These are phyloP conservation scores for Vombatus ursinus DNA, from an alignment of 2,113 vertebrate genomes.

Conservation along the genomic window DNA sequence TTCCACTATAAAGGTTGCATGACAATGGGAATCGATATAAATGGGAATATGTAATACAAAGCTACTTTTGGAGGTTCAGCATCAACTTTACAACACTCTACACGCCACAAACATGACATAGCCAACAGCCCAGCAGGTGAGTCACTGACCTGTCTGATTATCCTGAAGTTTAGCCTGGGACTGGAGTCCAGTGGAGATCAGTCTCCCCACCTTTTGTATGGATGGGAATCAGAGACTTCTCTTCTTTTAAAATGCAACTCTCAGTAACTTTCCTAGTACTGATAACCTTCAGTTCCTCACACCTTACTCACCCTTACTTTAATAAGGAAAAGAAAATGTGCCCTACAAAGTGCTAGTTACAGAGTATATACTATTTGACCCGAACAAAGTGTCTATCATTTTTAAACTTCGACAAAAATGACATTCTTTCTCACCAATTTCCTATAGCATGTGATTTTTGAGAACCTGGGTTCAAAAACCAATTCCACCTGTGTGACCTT, in stretches of 20 bases:
- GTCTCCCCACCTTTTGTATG: conserved; percentile 20
- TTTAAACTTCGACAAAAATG: conserved; percentile 39
- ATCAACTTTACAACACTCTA: neutral
- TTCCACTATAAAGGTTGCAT: neutral
- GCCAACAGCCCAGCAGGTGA: neutral
- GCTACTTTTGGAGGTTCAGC: neutral
- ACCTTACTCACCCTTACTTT: neutral
- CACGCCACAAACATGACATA: neutral
- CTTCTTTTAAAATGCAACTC: conserved; percentile 38
- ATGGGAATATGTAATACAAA: neutral
- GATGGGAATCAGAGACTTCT: conserved; percentile 13
- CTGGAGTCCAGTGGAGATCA: conserved; percentile 2
- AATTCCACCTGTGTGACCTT: neutral
- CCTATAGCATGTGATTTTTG: neutral
- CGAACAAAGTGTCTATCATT: neutral
- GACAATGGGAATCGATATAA: neutral
- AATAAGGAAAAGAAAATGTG: conserved; percentile 16
- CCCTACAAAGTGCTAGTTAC: conserved; percentile 39
- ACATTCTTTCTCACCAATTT: neutral
- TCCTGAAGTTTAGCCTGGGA: neutral
- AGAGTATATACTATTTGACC: neutral
- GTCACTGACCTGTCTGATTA: neutral
- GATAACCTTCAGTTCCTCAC: neutral
- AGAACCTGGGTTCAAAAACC: neutral
- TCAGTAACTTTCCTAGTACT: neutral